Evolutionary conservation across 2,113 vertebrate species (phyloP).

Genomic region (Strix uralensis): DNA sequence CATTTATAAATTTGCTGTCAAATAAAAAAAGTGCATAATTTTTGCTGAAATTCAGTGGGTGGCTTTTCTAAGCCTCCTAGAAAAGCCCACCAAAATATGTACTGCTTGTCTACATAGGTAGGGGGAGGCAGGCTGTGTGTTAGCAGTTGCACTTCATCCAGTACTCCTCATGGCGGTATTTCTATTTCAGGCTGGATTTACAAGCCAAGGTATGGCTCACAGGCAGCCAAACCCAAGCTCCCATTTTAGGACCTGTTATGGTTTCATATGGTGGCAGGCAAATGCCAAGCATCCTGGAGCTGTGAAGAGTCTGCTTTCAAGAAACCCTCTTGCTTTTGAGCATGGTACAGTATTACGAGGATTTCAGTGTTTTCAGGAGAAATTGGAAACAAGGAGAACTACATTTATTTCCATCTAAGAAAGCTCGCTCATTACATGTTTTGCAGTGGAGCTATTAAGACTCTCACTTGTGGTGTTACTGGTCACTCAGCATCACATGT

Average conservation of each 20-base stretch:
- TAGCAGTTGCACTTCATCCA: not conserved
- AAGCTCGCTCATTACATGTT: not conserved
- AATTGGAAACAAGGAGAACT: not conserved
- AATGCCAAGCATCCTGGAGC: not conserved
- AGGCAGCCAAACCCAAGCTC: not conserved
- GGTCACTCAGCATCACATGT: rapidly evolving
- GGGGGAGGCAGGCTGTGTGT: rapidly evolving
- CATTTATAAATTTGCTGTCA: not conserved
- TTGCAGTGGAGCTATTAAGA: not conserved
- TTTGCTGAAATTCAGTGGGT: not conserved
- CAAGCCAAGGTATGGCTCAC: not conserved
- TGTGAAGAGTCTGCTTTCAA: not conserved
- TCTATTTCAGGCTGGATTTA: not conserved
- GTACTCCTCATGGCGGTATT: not conserved
- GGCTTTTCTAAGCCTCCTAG: not conserved
- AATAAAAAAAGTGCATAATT: not conserved
- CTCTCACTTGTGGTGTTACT: not conserved
- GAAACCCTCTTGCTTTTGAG: not conserved
- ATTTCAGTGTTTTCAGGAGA: not conserved
- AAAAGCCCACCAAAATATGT: not conserved
- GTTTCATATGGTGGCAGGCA: not conserved
- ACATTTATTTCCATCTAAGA: not conserved
- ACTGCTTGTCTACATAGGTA: not conserved
- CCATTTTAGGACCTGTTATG: not conserved
- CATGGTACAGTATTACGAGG: not conserved